Conservation (phyloP, 2,797 vertebrate species). For the Peromyscus nudipes region DNA sequence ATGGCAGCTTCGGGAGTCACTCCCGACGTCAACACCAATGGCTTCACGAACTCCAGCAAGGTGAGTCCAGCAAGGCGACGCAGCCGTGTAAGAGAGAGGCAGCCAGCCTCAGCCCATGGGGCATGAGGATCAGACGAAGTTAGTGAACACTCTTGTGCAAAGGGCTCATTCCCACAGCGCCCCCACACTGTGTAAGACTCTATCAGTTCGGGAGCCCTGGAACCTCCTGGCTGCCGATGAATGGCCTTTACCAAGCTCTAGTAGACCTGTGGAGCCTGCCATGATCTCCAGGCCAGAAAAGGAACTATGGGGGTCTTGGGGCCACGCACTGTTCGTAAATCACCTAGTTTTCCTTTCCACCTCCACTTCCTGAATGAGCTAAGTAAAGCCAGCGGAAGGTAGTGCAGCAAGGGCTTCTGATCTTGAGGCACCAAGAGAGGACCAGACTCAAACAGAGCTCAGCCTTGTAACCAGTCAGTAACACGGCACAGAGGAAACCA, state of each 20-base stretch:
- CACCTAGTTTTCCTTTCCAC: background rate
- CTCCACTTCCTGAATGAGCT: background rate
- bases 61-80: conserved; percentile 81
- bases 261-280: background rate
- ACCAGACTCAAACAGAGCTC: background rate
- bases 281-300: background rate
- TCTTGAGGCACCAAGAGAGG: background rate
- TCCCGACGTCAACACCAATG: conserved; percentile 92
- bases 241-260: background rate
- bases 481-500: background rate
- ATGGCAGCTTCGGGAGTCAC: conserved; percentile 98
- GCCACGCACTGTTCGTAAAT: background rate
- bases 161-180: background rate
- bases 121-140: background rate
- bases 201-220: background rate
- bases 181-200: background rate
- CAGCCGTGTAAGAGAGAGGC: background rate
- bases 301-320: background rate
- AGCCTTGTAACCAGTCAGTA: background rate
- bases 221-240: background rate
- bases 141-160: background rate
- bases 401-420: background rate
- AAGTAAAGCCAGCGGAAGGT: background rate
- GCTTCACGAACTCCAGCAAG: conserved; percentile 89
- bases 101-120: rapidly evolving